phyloP scores from a whole-genome alignment of 2,797 vertebrate genomes.

The Hydrophis major region DNA sequence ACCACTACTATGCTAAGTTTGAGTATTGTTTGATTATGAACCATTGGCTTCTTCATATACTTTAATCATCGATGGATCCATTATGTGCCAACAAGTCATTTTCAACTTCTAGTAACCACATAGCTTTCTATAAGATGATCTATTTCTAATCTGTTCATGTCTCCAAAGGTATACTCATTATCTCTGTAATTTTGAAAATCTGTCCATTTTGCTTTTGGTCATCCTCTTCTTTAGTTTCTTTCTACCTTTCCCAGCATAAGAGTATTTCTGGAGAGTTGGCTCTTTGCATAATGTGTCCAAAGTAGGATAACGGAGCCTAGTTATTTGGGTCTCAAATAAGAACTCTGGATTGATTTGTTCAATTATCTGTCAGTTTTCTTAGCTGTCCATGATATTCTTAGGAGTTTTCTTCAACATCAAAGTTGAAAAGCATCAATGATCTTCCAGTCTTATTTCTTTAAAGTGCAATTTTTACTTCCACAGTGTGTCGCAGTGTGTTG shows the following conservation, averaged over 20 bases:
- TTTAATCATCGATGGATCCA: not conserved
- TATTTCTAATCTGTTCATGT: not conserved
- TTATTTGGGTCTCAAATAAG: not conserved
- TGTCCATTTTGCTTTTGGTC: not conserved
- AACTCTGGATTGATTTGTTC: not conserved
- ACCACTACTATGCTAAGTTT: not conserved
- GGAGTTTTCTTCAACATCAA: not conserved
- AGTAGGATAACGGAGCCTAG: not conserved
- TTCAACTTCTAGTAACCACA: not conserved
- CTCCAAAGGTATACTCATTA: not conserved
- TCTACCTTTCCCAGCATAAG: not conserved
- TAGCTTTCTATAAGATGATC: not conserved
- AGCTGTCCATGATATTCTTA: not conserved
- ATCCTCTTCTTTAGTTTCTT: not conserved
- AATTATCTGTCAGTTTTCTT: not conserved
- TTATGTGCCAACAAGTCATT: not conserved
- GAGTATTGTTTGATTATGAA: not conserved
- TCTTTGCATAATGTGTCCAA: not conserved
- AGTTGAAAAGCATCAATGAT: not conserved
- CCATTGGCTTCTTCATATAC: not conserved
- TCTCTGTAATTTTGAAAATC: not conserved
- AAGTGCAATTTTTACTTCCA: not conserved
- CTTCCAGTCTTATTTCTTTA: not conserved
- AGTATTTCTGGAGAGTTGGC: not conserved
- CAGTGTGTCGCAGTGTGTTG: not conserved